Evolutionary conservation across 2,888 invertebrate genomes (phyloP).

Genomic region (Venusia cambrica): DNA sequence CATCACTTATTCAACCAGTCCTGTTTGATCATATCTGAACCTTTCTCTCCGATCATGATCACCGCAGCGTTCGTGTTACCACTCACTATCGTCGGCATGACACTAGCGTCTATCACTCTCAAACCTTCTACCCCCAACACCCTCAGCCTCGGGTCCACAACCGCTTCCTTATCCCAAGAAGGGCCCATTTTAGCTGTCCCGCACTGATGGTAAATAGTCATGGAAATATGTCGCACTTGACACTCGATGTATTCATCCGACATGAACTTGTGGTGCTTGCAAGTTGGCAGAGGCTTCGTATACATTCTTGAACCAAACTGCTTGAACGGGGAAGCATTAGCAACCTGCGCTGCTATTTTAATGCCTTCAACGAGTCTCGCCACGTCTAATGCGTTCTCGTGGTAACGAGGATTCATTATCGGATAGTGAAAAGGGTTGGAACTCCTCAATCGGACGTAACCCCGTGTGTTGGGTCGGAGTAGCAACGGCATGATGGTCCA

Average conservation of each 20-base stretch:
- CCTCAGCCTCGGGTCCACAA: constrained; percentile 89
- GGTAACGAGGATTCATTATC: constrained; percentile 95
- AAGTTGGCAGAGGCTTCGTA: constrained; percentile 88
- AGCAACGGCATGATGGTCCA: constrained; percentile 94
- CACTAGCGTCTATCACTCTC: constrained; percentile 91
- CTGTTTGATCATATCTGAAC: constrained; percentile 91
- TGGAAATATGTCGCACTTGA: constrained; percentile 91
- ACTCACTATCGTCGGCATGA: constrained; percentile 94
- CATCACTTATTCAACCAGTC: constrained; percentile 84
- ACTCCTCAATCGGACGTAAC: constrained; percentile 87
- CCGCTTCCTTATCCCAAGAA: constrained; percentile 87
- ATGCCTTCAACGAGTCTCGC: constrained; percentile 91
- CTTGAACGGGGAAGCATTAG: constrained; percentile 88
- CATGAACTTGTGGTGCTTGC: constrained; percentile 85
- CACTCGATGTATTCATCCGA: constrained; percentile 94
- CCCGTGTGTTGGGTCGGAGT: constrained; percentile 88
- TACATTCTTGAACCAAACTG: constrained; percentile 90
- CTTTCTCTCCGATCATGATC: constrained; percentile 96
- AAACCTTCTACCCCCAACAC: constrained; percentile 90
- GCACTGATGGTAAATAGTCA: constrained; percentile 95
- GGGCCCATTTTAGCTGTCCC: constrained; percentile 96
- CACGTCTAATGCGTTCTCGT: constrained; percentile 89
- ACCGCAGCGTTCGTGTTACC: constrained; percentile 95
- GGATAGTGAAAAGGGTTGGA: constrained; percentile 94
- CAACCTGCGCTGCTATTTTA: constrained; percentile 86